Evolutionary conservation across 2,797 vertebrate genomes (phyloP).

Genomic region (Australoheros facetus): DNA sequence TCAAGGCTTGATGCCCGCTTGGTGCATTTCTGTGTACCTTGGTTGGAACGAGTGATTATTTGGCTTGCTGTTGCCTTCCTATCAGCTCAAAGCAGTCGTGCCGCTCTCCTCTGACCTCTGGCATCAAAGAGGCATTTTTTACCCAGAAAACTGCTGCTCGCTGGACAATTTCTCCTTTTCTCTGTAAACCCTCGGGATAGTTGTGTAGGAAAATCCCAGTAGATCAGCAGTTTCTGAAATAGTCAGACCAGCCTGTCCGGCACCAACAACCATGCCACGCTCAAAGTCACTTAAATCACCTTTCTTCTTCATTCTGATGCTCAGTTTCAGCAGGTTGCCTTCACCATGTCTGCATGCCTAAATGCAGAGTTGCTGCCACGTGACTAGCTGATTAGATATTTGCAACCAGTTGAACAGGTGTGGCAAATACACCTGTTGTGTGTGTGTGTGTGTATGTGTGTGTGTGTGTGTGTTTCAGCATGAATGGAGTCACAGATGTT

Average conservation of each 20-base stretch:
- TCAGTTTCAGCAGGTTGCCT: not conserved
- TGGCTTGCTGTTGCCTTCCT: not conserved
- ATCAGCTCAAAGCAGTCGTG: not conserved
- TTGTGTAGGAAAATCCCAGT: not conserved
- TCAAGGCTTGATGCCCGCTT: no score
- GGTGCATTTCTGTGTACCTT: not conserved
- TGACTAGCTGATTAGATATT: not conserved
- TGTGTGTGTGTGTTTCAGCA: not conserved
- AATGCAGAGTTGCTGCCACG: not conserved
- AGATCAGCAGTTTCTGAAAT: not conserved
- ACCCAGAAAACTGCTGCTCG: not conserved
- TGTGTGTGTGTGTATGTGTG: not conserved
- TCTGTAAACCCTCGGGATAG: not conserved
- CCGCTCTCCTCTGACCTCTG: not conserved
- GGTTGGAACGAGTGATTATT: not conserved
- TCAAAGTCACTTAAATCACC: not conserved
- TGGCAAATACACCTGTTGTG: not conserved
- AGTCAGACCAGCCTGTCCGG: not conserved
- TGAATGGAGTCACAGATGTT: conserved; percentile 4
- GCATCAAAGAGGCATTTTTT: not conserved
- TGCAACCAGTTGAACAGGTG: not conserved
- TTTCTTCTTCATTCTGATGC: not conserved
- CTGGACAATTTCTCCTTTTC: not conserved
- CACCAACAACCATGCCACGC: not conserved
- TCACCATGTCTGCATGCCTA: not conserved